Evolutionary conservation across 2,113 vertebrate genomes (phyloP), one percentile per base, ranked within the genome.

Genomic region (Cichladusa arquata): DNA sequence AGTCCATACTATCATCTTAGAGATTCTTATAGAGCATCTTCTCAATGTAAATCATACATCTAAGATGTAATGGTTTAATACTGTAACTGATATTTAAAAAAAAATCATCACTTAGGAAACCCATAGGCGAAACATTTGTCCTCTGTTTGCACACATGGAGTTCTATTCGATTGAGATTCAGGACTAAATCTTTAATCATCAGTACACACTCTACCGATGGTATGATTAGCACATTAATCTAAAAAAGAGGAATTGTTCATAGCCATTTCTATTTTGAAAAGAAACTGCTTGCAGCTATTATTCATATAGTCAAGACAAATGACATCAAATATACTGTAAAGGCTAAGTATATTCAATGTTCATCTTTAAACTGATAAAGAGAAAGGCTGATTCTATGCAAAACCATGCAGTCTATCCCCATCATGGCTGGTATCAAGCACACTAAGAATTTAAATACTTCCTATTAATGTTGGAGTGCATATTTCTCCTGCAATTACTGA

Each of bases 301-400:
- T 78, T 88, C 1, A 1, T 50, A 86, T 29, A 76, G 34, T 81
- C 78, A 48, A 45, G 65, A 84, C 36, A 91, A 91, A 83, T 78
- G 88, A 91, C 93, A 97, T 94, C 93, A 94, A 74, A 73, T 96
- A 93, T 93, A 97, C 62, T 96, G 86, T 94, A 95, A 97, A 96
- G 58, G 83, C 69, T 82, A 80, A 95, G 95, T 66, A 90, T 67
- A 88, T 6, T 78, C 61, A 92, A 83, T 73, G 50, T 61, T 85
- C 25, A 78, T 91, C 40, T 74, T 94, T 76, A 86, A 88, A 95
- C 18, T 81, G 11, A 96, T 72, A 77, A 18, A 95, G 51, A 96
- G 60, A 97, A 97, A 93, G 60, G 80, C 42, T 94, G 93, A 67
- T 87, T 34, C 47, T 92, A 89, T 83, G 77, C 20, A 92, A 96